Evolutionary conservation across 2,888 invertebrate genomes (phyloP).

Genomic region (Nomada flava): DNA sequence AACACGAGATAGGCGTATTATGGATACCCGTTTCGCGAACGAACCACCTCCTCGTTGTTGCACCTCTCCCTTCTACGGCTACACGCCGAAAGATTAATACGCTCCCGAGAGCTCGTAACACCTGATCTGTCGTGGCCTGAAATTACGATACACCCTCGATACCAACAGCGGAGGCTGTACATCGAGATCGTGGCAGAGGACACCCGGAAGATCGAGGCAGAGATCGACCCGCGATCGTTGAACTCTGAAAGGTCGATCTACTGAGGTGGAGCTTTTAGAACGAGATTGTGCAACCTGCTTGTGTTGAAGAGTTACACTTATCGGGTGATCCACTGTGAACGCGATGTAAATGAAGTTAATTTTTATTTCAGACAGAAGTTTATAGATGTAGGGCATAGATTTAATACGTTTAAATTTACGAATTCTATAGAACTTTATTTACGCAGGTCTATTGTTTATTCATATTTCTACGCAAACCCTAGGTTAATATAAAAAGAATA

Average conservation of each 20-base stretch:
- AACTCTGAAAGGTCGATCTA: conserved; percentile 63
- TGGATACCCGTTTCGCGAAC: conserved; percentile 76
- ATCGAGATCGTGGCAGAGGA: conserved; percentile 39
- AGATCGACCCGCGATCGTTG: conserved; percentile 69
- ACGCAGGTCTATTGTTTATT: too few species aligned
- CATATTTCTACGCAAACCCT: too few species aligned
- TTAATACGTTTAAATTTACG: too few species aligned
- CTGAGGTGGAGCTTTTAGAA: neutral
- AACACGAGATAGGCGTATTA: conserved; percentile 81
- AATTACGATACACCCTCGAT: conserved; percentile 67
- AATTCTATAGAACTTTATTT: too few species aligned
- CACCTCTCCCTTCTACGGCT: conserved; percentile 47
- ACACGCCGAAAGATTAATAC: conserved; percentile 73
- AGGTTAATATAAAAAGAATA: too few species aligned
- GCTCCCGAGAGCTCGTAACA: conserved; percentile 68
- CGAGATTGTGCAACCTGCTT: too few species aligned
- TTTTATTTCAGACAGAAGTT: too few species aligned
- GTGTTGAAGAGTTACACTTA: too few species aligned
- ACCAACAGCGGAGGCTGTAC: conserved; percentile 16
- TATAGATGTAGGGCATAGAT: too few species aligned
- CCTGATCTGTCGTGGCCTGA: conserved; percentile 73
- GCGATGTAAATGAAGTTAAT: too few species aligned
- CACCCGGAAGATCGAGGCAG: conserved; percentile 68
- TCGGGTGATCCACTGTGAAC: too few species aligned
- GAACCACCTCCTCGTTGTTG: conserved; percentile 58